Conservation (phyloP, 2,113 vertebrate genomes). For the Leptobrachium leishanense region DNA sequence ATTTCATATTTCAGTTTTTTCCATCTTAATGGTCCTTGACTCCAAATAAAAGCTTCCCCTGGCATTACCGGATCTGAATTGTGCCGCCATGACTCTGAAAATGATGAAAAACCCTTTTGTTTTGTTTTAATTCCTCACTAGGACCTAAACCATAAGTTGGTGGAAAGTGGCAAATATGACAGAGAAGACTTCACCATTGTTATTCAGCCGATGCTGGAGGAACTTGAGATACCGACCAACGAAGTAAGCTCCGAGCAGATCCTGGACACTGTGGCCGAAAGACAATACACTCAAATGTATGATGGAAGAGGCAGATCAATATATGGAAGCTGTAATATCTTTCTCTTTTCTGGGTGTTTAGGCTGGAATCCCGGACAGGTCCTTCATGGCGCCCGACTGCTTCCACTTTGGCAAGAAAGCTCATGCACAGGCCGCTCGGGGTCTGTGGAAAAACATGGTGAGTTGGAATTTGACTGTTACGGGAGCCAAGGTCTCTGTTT, state of each 20-base stretch:
- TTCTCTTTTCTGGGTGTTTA: slow-evolving; percentile 37
- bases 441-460: slow-evolving; percentile 76
- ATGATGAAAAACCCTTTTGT: too few species aligned
- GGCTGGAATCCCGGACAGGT: slow-evolving; percentile 62
- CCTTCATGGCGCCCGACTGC: slow-evolving; percentile 76
- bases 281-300: too few species aligned
- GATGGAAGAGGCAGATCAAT: too few species aligned
- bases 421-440: slow-evolving; percentile 61
- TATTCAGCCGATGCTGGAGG: slow-evolving; percentile 65
- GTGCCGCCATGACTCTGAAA: too few species aligned
- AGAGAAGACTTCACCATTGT: slow-evolving; percentile 74
- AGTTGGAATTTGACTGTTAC: too few species aligned
- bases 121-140: slow-evolving; percentile 47
- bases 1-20: too few species aligned
- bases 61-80: too few species aligned
- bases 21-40: too few species aligned
- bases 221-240: slow-evolving; percentile 59
- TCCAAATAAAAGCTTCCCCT: too few species aligned
- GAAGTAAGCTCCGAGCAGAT: slow-evolving; percentile 63
- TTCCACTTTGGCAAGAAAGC: slow-evolving; percentile 69
- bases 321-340: too few species aligned
- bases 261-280: too few species aligned
- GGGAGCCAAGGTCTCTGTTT: too few species aligned
- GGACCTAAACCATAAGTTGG: slow-evolving; percentile 59
- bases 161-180: slow-evolving; percentile 67